Base-by-base conservation (phyloP, 2,797 vertebrate species). In the Pristis pectinata region DNA sequence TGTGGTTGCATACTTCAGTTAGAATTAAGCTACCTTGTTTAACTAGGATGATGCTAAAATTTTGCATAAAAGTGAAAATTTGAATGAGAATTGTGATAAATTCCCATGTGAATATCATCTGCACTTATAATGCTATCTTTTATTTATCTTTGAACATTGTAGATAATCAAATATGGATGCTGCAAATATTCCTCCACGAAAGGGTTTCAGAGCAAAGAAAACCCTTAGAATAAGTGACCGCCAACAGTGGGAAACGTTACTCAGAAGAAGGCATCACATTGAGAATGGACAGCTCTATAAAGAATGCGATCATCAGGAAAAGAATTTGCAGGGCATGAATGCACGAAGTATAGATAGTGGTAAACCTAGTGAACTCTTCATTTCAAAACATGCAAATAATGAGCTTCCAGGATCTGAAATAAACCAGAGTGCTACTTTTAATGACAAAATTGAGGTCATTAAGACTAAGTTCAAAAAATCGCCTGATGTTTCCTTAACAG, bases 141-240 rank as follows among this genome's bases (percentile, higher is more conserved):
- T 74, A 27, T 56, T 64, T 64, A 41, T 67, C 61, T 74, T 93
- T 74, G 11, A 15, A 44, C 72, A 2, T 74, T 93, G 11, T 74
- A 93, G 92, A 34, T 49, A 74, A 74, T 49, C 67, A 82, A 15
- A 30, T 41, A 94, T 94, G 94, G 94, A 94, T 72, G 19, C 53
- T 80, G 13, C 94, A 79, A 94, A 41, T 82, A 56, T 79, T 61
- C 24, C 37, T 41, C 77, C 80, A 94, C 80, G 77, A 37, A 82
- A 94, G 56, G 49, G 80, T 94, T 79, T 94, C 41, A 82, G 74
- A 94, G 94, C 76, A 82, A 94, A 94, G 80, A 94, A 94, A 83
- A 94, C 94, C 30, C 76, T 94, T 79, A 49, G 10, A 64, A 37
- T n/a, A 94, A 80, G 94, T 94, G 59, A 94, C 37, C 72, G 77